Conservation (phyloP, 2,113 vertebrate genomes). For the Colinus virginianus region DNA sequence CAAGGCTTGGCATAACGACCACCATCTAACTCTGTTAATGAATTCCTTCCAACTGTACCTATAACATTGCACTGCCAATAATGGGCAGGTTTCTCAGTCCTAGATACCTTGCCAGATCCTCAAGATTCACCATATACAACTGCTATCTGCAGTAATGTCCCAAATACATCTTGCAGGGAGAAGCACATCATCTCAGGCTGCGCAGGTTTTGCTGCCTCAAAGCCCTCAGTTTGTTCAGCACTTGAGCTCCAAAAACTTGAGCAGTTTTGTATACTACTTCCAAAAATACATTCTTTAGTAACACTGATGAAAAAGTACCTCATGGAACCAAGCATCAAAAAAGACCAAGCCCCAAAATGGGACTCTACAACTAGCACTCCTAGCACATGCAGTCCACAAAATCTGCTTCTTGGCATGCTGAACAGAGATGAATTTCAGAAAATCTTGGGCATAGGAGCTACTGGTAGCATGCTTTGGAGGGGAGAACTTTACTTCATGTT, state of each 20-base stretch:
- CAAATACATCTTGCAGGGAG: neutral
- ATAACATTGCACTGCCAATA: neutral
- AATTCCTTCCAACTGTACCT: neutral
- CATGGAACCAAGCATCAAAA: neutral
- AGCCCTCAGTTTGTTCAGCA: neutral
- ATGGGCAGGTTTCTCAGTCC: rapidly evolving
- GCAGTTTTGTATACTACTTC: neutral
- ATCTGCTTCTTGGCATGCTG: neutral
- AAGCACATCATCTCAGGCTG: neutral
- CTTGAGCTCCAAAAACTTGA: rapidly evolving
- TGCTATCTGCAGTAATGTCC: neutral
- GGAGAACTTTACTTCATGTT: neutral
- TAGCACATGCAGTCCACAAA: neutral
- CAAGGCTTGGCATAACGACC: neutral
- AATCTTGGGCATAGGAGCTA: neutral
- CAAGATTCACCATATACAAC: neutral
- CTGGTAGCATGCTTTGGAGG: rapidly evolving
- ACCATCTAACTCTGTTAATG: neutral
- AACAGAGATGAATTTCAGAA: neutral
- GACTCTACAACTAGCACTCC: neutral
- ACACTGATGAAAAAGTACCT: neutral
- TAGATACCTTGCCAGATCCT: neutral
- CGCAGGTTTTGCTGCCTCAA: neutral
- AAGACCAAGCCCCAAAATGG: rapidly evolving
- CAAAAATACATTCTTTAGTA: neutral